Conservation (phyloP, 2,113 vertebrate species). For the Indicator indicator region DNA sequence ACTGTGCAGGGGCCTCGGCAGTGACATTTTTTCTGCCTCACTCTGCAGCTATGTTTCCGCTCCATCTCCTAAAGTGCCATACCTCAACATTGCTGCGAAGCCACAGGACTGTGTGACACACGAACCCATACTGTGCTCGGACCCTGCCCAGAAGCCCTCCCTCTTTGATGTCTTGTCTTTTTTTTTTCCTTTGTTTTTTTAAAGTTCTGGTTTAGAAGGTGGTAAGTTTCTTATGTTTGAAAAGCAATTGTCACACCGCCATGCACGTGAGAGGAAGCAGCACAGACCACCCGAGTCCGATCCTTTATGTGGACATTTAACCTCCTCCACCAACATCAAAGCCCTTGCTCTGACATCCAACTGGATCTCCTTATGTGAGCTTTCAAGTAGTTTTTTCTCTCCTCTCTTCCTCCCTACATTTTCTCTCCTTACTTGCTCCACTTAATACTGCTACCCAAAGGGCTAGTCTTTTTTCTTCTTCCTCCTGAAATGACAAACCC, state of each 20-base stretch:
- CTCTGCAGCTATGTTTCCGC: background rate
- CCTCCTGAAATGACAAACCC: background rate
- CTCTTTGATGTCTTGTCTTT: constrained; percentile 1
- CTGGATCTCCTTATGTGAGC: background rate
- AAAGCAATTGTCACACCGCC: constrained; percentile 27
- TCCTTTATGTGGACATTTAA: constrained; percentile 54
- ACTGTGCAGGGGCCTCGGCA: background rate
- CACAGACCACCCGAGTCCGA: constrained; percentile 21
- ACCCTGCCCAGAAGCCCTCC: background rate
- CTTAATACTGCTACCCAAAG: constrained; percentile 7
- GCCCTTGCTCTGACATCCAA: background rate
- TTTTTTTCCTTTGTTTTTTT: accelerated
- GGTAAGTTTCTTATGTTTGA: constrained; percentile 27
- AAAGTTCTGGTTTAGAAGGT: constrained; percentile 3
- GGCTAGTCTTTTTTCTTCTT: background rate
- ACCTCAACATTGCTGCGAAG: background rate
- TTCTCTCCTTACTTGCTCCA: background rate
- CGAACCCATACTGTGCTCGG: accelerated
- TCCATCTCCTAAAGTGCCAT: background rate
- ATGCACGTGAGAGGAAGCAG: constrained; percentile 12
- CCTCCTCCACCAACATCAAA: constrained; percentile 46
- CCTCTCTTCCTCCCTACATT: background rate
- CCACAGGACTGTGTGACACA: background rate
- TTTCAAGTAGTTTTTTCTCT: constrained; percentile 5
- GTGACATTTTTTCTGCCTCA: background rate